A percentile compares a stretch with the other conserved stretches of the same genome.
phyloP scores from a whole-genome alignment of 1,140 invertebrate species.

The Caenorhabditis inopinata region DNA sequence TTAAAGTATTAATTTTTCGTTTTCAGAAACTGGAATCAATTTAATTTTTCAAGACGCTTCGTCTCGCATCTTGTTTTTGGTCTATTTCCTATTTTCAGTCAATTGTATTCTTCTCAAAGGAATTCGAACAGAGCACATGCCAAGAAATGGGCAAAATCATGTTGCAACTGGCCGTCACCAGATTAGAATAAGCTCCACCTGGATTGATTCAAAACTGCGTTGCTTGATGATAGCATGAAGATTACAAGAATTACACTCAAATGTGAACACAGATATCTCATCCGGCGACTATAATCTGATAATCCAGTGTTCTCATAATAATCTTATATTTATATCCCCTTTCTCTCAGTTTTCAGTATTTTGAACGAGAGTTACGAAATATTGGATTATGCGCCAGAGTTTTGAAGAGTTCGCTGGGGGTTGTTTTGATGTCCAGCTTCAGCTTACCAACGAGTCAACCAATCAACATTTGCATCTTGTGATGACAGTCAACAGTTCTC shows the following conservation, averaged over 20 bases:
- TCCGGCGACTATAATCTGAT: not conserved
- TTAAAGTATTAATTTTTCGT: too few species aligned
- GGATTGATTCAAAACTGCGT: not conserved
- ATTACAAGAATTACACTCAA: too few species aligned
- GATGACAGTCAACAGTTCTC: not conserved
- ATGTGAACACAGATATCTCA: not conserved
- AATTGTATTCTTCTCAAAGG: not conserved
- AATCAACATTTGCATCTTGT: constrained; percentile 16
- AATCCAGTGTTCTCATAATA: too few species aligned
- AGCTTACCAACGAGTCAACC: constrained; percentile 1
- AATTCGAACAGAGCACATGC: not conserved
- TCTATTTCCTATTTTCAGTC: too few species aligned
- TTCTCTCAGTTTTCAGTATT: not conserved
- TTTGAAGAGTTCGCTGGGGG: too few species aligned
- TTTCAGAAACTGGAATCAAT: too few species aligned
- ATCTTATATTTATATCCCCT: too few species aligned
- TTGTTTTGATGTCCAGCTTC: not conserved
- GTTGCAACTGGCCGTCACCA: not conserved
- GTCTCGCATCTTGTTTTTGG: too few species aligned
- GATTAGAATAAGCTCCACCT: not conserved
- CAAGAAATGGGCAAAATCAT: not conserved
- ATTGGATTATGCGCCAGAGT: not conserved
- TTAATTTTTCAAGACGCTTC: too few species aligned
- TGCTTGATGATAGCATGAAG: not conserved
- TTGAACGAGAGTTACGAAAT: not conserved